These are phyloP conservation scores for Alethe diademata DNA, from an alignment of 2,113 vertebrate species.

Conservation along the genomic window DNA sequence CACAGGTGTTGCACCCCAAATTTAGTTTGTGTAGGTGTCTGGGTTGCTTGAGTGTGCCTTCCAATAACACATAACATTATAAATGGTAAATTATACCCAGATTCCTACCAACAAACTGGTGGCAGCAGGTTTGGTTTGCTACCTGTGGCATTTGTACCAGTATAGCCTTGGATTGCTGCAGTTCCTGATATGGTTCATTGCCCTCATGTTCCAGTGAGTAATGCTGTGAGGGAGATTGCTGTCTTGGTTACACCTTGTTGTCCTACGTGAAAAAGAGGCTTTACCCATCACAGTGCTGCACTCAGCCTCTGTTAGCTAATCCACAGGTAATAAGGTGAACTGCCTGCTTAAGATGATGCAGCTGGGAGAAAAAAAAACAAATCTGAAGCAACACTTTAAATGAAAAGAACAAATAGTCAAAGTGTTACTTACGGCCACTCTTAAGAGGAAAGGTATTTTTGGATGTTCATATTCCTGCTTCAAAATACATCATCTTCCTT, in stretches of 20 bases:
- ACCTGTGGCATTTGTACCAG: not conserved
- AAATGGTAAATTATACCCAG: not conserved
- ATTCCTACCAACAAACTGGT: not conserved
- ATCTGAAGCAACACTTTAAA: constrained; percentile 1
- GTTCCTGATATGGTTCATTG: not conserved
- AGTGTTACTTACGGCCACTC: not conserved
- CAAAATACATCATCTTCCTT: not conserved
- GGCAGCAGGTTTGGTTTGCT: constrained; percentile 33
- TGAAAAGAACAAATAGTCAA: not conserved
- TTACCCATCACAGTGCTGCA: not conserved
- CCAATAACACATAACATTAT: not conserved
- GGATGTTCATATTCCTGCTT: not conserved
- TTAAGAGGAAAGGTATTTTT: constrained; percentile 6
- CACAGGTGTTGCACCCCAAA: not conserved
- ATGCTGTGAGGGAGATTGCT: not conserved
- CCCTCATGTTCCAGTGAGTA: not conserved
- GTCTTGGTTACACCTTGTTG: constrained; percentile 39
- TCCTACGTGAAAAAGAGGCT: not conserved
- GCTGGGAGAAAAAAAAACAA: not conserved
- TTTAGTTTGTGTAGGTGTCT: not conserved
- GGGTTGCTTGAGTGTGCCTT: not conserved
- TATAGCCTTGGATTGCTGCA: not conserved
- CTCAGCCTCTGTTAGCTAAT: not conserved
- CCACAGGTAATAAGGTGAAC: not conserved
- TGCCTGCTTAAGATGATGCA: not conserved